Evolutionary conservation across 2,113 vertebrate genomes (phyloP).

Genomic region (Spheniscus mendiculus): DNA sequence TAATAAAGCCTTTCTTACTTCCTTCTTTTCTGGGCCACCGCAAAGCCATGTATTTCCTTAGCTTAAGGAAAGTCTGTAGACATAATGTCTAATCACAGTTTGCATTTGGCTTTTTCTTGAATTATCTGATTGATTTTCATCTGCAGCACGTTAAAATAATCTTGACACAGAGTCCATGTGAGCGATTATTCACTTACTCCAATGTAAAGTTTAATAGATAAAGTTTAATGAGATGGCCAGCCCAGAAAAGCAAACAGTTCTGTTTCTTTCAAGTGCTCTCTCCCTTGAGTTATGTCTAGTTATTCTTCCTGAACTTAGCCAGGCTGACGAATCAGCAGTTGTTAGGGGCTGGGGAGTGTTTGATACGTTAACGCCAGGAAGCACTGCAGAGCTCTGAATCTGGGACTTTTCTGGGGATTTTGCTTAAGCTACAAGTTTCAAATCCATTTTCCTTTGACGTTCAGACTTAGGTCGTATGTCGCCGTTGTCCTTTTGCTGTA

Average conservation of each 20-base stretch:
- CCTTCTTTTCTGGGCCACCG: not conserved
- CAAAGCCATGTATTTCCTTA: not conserved
- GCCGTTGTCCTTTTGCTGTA: not conserved
- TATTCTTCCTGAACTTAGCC: not conserved
- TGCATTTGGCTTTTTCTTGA: not conserved
- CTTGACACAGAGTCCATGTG: not conserved
- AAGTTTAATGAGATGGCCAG: not conserved
- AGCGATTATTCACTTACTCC: not conserved
- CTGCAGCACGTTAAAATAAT: not conserved
- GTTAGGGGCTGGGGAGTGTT: not conserved
- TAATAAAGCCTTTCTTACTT: not conserved
- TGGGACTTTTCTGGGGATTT: not conserved
- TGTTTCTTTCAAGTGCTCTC: not conserved
- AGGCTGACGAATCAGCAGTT: not conserved
- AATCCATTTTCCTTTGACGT: not conserved
- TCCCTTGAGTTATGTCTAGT: not conserved
- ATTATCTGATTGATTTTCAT: not conserved
- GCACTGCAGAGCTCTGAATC: not conserved
- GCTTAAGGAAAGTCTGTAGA: not conserved
- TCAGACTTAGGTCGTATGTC: rapidly evolving
- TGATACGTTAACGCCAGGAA: rapidly evolving
- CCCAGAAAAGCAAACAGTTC: not conserved
- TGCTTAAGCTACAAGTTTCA: not conserved
- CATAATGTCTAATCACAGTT: not conserved
- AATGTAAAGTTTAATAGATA: not conserved